Conservation (phyloP, 2,113 vertebrate genomes). For the Lethenteron reissneri region DNA sequence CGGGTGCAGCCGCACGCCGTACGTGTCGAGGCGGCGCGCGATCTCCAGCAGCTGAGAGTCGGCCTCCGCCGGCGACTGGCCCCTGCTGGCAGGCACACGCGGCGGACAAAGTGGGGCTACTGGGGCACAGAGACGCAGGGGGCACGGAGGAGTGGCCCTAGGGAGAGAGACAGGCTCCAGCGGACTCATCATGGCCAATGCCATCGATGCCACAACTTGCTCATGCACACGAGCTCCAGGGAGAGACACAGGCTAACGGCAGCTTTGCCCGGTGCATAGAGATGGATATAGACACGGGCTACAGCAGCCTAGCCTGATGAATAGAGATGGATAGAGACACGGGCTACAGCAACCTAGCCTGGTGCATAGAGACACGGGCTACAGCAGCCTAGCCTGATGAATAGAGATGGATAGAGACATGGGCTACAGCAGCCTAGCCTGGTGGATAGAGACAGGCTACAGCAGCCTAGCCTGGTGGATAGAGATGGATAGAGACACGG, state of each 20-base stretch:
- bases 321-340: neutral
- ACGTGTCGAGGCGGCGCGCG: slow-evolving; percentile 77
- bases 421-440: neutral
- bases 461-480: neutral
- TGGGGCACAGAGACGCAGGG: slow-evolving; percentile 14
- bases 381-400: neutral
- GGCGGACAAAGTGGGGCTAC: neutral
- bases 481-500: neutral
- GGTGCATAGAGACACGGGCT: neutral
- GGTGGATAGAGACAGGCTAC: neutral
- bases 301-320: neutral
- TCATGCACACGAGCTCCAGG: neutral
- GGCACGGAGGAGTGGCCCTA: neutral
- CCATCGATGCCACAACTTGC: neutral
- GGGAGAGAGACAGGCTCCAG: neutral
- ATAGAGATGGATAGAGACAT: neutral
- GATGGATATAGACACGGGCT: neutral
- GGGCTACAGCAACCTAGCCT: neutral
- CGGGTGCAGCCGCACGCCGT: slow-evolving; percentile 66
- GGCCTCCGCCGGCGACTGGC: slow-evolving; percentile 77
- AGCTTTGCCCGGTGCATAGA: neutral
- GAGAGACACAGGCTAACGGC: neutral
- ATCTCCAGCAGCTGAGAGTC: slow-evolving; percentile 93
- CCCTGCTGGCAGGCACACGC: slow-evolving; percentile 22
- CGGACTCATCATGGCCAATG: neutral